These are phyloP conservation scores for Phainopepla nitens DNA, from an alignment of 2,113 vertebrate species.

Conservation along the genomic window DNA sequence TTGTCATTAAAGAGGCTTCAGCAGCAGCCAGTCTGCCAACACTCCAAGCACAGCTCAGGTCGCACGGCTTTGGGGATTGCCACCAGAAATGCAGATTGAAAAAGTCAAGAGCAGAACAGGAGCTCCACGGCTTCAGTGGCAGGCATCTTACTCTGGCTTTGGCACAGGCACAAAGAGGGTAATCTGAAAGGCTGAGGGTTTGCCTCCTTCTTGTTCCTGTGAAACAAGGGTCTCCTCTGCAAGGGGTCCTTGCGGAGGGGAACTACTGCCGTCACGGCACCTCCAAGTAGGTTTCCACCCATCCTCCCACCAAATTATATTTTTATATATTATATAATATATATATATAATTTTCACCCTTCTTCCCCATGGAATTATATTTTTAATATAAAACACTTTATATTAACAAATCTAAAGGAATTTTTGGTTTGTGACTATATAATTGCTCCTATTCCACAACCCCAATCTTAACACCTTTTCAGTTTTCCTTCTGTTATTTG, in stretches of 20 bases:
- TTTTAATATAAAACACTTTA: neutral
- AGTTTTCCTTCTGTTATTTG: neutral
- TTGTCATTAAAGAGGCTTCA: neutral
- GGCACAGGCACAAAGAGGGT: neutral
- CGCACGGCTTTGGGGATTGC: accelerated
- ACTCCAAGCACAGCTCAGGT: neutral
- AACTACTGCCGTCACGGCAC: neutral
- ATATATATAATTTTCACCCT: too few species aligned
- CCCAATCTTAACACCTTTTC: neutral
- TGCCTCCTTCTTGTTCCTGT: neutral
- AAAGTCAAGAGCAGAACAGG: neutral
- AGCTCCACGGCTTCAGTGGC: neutral
- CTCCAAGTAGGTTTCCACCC: neutral
- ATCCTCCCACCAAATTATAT: neutral
- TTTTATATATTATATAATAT: too few species aligned
- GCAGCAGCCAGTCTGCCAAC: neutral
- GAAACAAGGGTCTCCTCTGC: neutral
- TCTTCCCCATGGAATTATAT: too few species aligned
- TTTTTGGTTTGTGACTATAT: neutral
- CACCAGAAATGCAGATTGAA: neutral
- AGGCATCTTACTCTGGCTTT: neutral
- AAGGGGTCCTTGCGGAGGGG: neutral
- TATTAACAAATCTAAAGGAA: neutral
- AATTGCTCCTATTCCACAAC: neutral
- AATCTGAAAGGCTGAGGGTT: neutral